Percentiles rank a stretch among this genome's conserved stretches.
Evolutionary conservation across 2,113 vertebrate genomes (phyloP).

Genomic region (Lates calcarifer): DNA sequence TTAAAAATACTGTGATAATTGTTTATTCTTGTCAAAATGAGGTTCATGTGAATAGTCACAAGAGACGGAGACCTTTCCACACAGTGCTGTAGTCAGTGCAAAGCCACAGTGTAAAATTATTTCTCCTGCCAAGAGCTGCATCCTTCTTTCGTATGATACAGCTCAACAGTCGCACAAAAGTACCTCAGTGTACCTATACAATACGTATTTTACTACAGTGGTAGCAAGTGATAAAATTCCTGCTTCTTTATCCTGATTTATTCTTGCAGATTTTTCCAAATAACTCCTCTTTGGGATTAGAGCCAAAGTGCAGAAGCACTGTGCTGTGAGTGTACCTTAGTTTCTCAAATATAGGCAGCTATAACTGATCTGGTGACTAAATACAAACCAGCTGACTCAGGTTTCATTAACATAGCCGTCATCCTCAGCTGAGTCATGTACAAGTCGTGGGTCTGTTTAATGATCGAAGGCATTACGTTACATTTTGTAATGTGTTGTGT

Average conservation of each 20-base stretch:
- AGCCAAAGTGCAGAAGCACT: constrained; percentile 54
- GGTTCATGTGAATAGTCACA: constrained; percentile 53
- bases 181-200: constrained; percentile 63
- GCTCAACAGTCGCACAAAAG: constrained; percentile 56
- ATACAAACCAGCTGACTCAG: constrained; percentile 43
- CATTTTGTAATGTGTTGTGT: neutral
- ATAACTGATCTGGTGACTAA: constrained; percentile 33
- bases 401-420: constrained; percentile 44
- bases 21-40: constrained; percentile 53
- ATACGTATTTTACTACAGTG: constrained; percentile 52
- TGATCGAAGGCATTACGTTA: constrained; percentile 33
- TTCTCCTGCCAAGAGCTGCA: constrained; percentile 58
- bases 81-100: constrained; percentile 82
- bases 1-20: constrained; percentile 43
- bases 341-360: constrained; percentile 26
- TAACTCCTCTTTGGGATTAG: constrained; percentile 64
- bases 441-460: constrained; percentile 21
- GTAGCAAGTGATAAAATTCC: constrained; percentile 37
- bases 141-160: constrained; percentile 40
- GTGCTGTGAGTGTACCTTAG: constrained; percentile 44
- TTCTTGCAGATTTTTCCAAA: constrained; percentile 24
- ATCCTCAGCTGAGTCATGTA: constrained; percentile 44
- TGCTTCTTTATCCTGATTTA: constrained; percentile 29
- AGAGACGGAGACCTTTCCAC: constrained; percentile 54
- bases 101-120: constrained; percentile 73